Conservation (phyloP, 2,797 vertebrate species). For the Mallotus villosus region DNA sequence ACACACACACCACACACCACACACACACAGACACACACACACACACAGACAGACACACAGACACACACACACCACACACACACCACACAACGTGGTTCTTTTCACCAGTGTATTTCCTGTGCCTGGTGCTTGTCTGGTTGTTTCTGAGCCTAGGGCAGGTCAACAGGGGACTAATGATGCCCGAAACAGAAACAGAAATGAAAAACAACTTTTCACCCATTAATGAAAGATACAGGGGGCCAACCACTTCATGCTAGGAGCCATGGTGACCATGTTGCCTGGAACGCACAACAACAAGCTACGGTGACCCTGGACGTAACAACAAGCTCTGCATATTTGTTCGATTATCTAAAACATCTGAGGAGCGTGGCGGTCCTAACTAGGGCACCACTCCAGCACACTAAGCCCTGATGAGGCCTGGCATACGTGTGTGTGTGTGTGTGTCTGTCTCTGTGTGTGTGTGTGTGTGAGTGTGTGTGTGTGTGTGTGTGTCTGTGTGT, state of each 20-base stretch:
- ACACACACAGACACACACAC: constrained; percentile 11
- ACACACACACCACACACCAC: background rate
- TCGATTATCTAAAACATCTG: constrained; percentile 73
- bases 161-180: constrained; percentile 61
- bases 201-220: constrained; percentile 56
- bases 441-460: no score
- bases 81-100: constrained; percentile 19
- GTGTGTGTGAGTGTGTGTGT: no score
- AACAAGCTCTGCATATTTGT: constrained; percentile 63
- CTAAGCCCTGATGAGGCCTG: constrained; percentile 20
- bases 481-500: no score
- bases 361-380: constrained; percentile 53
- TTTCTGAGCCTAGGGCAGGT: constrained; percentile 44
- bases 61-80: constrained; percentile 29
- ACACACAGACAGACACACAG: background rate
- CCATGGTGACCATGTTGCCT: constrained; percentile 61
- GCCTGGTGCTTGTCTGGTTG: constrained; percentile 33
- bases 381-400: constrained; percentile 29
- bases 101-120: constrained; percentile 22
- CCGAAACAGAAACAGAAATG: constrained; percentile 53
- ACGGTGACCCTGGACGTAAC: constrained; percentile 25
- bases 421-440: constrained; percentile 17
- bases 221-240: constrained; percentile 56
- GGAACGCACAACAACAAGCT: constrained; percentile 29
- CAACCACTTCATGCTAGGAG: constrained; percentile 59